Evolutionary conservation across 2,797 vertebrate genomes (phyloP).

Genomic region (Gadopsis bispinosus): DNA sequence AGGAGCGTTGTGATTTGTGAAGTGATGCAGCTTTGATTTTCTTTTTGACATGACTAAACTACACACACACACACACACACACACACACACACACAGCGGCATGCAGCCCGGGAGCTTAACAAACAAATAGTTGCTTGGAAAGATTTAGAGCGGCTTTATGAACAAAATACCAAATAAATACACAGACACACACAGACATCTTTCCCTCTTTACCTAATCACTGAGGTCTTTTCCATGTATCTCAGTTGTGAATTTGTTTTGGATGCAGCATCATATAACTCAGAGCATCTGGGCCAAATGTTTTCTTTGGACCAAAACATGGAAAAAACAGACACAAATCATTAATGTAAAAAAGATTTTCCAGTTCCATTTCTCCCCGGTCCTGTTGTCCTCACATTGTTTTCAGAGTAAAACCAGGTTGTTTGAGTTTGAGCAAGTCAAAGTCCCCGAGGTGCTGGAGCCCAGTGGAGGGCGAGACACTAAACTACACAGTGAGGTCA

Average conservation of each 20-base stretch:
- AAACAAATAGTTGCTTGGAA: slow-evolving; percentile 27
- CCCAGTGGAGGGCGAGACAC: slow-evolving; percentile 20
- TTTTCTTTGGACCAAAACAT: slow-evolving; percentile 64
- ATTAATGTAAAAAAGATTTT: slow-evolving; percentile 66
- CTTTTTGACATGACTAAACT: background rate
- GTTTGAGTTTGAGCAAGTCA: slow-evolving; percentile 59
- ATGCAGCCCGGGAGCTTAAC: slow-evolving; percentile 23
- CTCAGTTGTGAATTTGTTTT: slow-evolving; percentile 63
- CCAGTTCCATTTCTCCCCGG: slow-evolving; percentile 47
- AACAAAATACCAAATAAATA: slow-evolving; percentile 37
- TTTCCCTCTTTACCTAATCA: slow-evolving; percentile 25
- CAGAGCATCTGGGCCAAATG: slow-evolving; percentile 58
- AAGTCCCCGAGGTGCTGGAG: slow-evolving; percentile 52
- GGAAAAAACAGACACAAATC: slow-evolving; percentile 69
- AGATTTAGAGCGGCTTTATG: slow-evolving; percentile 27
- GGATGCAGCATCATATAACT: slow-evolving; percentile 54
- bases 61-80: slow-evolving; percentile 9
- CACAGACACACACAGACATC: background rate
- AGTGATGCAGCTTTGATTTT: background rate
- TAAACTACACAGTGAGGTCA: slow-evolving; percentile 56
- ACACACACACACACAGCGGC: background rate
- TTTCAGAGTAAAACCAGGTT: slow-evolving; percentile 62
- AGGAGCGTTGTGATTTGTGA: background rate
- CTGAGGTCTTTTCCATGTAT: slow-evolving; percentile 32
- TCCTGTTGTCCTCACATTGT: slow-evolving; percentile 43